Percentiles rank a stretch among this genome's conserved stretches.
Conservation (phyloP, 2,113 vertebrate genomes). For the Eurypyga helias region DNA sequence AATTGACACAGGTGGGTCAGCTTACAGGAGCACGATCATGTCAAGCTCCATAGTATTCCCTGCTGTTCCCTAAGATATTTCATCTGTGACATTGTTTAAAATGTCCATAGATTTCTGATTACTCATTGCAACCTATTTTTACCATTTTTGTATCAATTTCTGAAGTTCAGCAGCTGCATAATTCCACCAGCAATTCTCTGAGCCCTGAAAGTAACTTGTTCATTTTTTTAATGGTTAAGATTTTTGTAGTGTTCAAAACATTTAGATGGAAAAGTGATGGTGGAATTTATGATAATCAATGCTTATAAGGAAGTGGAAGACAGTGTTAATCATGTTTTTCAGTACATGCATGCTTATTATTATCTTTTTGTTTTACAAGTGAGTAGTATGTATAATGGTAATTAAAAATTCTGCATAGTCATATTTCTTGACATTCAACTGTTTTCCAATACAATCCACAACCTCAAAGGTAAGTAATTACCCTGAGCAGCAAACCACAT, state of each 20-base stretch:
- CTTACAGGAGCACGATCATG: background rate
- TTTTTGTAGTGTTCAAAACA: background rate
- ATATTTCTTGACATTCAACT: background rate
- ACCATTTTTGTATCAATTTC: background rate
- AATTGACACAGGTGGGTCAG: background rate
- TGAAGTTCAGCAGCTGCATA: background rate
- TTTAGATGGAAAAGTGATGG: background rate
- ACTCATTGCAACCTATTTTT: background rate
- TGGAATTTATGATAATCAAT: background rate
- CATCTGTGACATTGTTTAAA: background rate
- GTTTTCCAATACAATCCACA: background rate
- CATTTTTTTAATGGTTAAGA: background rate
- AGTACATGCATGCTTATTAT: background rate
- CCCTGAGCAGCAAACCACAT: background rate
- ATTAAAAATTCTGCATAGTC: background rate
- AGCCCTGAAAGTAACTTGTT: background rate
- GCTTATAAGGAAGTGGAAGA: background rate
- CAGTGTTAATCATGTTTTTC: background rate
- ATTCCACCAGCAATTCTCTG: background rate
- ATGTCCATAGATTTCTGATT: background rate
- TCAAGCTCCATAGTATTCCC: background rate
- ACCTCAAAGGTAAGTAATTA: background rate
- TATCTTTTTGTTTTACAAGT: background rate
- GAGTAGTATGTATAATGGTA: background rate
- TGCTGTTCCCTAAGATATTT: background rate